Base-by-base conservation (phyloP, 2,113 vertebrate species). In the Pterocles orientalis region DNA sequence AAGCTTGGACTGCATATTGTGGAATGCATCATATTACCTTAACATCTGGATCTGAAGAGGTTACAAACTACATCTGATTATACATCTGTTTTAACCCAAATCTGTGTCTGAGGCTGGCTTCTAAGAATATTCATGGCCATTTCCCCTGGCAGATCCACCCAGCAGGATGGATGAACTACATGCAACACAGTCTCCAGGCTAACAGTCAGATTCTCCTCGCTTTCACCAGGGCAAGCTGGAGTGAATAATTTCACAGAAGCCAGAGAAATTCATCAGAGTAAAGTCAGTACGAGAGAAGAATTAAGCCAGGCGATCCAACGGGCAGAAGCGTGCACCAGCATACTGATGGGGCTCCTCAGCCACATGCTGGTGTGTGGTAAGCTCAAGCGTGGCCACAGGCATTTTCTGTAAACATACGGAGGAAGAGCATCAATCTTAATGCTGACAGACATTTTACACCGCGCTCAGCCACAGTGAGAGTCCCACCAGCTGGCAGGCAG, bases 401-500 rank as follows among this genome's bases (percentile, higher is more conserved):
- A 36, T 68, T 68, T 82, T 69, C 65, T 51, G 41, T 78, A 57
- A 94, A 62, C 34, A 51, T 19, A 51, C 2, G 4, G 76, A 77
- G 41, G 14, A 68, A 31, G 3, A 86, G 12, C 66, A 62, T 47
- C 47, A 51, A 29, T 82, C 65, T 86, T 61, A 61, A 72, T 14
- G 81, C 70, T 82, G 65, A 51, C 64, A 78, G 58, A 50, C 48
- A 10, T 72, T 85, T 77, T 56, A 54, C 47, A 75, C 33, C 2
- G 0, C 2, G 2, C 48, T 75, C 8, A 1, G 56, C 19, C 48
- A n/a, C 3, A 0, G 14, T 3, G 28, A 68, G 26, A 66, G 17
- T 13, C 23, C 28, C 58, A 36, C 39, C n/a, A 33, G n/a, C 43
- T 36, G 4, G n/a, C 20, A 33, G 17, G 24, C 28, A 85, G 50